Base-by-base conservation (phyloP, 2,797 vertebrate species). In the Kryptolebias ocellatus region DNA sequence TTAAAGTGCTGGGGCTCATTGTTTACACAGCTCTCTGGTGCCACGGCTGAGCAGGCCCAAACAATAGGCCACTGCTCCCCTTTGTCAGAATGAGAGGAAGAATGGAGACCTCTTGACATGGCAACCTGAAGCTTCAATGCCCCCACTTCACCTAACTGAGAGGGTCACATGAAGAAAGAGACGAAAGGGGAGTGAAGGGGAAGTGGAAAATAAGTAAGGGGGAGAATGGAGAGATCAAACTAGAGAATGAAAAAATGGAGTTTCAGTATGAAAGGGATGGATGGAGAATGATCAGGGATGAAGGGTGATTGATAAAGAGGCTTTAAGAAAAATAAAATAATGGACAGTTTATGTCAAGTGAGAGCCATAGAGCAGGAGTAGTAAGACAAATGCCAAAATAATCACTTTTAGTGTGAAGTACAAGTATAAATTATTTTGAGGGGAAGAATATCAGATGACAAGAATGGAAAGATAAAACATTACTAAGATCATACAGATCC, bases 81-180 rank as follows among this genome's bases (percentile, higher is more conserved):
- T 90, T 92, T 91, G 89, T 93, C 77, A 70, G 81, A 87, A 71
- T 53, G 70, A 76, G 81, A 79, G 89, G 89, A 92, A 91, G 87
- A 94, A 93, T 78, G 88, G 92, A 93, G 93, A 94, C 93, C 92
- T 91, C 86, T 91, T 89, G 90, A 90, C 87, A 87, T 85, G 79
- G 88, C 93, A 92, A 91, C 86, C 58, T 94, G 93, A 94, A 91
- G 90, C 93, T 85, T 92, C 71, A 84, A 92, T 88, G 81, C 84
- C 86, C 88, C 90, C 83, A 88, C 88, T 95, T 95, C 92, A 93
- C 81, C 88, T 90, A 83, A 73, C 83, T 58, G 80, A 89, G 87
- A 86, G 75, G 84, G 83, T 89, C 74, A 88, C 87, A 67, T 76
- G 51, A 60, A 73, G 71, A 84, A 77, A 76, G 61, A 72, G 59